Base-by-base conservation (phyloP, 1,140 invertebrate genomes). In the Lepeophtheirus salmonis region DNA sequence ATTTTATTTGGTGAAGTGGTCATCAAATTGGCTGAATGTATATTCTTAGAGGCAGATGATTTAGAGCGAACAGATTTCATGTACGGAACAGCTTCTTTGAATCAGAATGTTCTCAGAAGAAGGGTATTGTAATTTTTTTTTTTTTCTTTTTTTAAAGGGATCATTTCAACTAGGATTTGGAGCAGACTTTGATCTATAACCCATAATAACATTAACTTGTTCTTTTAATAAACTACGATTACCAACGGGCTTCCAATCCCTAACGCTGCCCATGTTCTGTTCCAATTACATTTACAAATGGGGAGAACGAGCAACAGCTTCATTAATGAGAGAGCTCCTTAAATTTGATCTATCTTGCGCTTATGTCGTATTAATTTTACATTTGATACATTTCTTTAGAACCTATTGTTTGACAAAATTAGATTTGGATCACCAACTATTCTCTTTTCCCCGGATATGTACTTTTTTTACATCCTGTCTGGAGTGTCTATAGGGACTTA, bases 141-240 rank as follows among this genome's bases (percentile, higher is more conserved):
- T 52, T 21, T 22, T 52, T 22, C 16, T 52, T 21, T 22, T 52
- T n/a, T n/a, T n/a, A n/a, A n/a, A n/a, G 12, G 10, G 6, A 6
- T 52, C n/a, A 10, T 10, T 52, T 10, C 10, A 16, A 6, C 4
- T 18, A 50, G 55, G 55, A 4, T 21, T 57, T 20, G 22, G 55
- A 26, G 55, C 55, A 6, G 55, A 57, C 25, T 57, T 57, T n/a
- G 55, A 61, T 14, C 59, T 14, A 60, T 61, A 17, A 25, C 60
- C 50, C 14, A 17, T 61, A 2, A 48, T 20, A 16, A 56, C 48
- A 23, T 61, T 61, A 60, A 55, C 41, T 3, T 50, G 21, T 21
- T 61, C 59, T 61, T 30, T 21, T 3, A 61, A 22, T 13, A 50
- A 50, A 25, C 59, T 61, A 6, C 59, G 17, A 3, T 25, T 24